Conservation (phyloP, 2,797 vertebrate species). For the Lagodon rhomboides region DNA sequence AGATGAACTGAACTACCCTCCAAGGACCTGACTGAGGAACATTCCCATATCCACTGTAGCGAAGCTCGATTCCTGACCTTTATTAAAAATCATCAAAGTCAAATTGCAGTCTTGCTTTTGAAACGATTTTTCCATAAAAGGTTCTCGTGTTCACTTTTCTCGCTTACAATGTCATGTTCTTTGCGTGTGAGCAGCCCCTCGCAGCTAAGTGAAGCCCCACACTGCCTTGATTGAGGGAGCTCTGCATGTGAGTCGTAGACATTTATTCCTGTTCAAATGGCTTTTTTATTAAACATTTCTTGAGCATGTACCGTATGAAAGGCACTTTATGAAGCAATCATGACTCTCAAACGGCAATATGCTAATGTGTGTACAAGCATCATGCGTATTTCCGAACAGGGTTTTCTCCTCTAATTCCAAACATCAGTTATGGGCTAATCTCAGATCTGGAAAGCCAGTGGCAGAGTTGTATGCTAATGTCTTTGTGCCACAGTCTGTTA, state of each 20-base stretch:
- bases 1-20: not conserved
- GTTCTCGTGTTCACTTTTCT: constrained; percentile 35
- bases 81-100: constrained; percentile 38
- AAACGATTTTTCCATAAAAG: constrained; percentile 51
- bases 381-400: constrained; percentile 19
- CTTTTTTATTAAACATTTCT: constrained; percentile 7
- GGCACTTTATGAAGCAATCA: constrained; percentile 16
- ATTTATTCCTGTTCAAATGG: constrained; percentile 1
- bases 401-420: constrained; percentile 19
- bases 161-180: constrained; percentile 36
- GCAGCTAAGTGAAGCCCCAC: constrained; percentile 27
- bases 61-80: constrained; percentile 2
- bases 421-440: constrained; percentile 30
- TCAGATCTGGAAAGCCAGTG: constrained; percentile 30
- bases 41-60: not conserved
- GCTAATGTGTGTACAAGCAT: constrained; percentile 25
- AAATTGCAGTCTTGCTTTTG: constrained; percentile 35
- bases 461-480: constrained; percentile 25
- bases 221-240: constrained; percentile 1
- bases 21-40: not conserved
- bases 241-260: not conserved
- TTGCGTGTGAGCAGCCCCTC: constrained; percentile 29
- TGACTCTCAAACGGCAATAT: constrained; percentile 28
- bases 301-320: constrained; percentile 6
- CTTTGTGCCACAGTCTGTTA: constrained; percentile 27